Base-by-base conservation (phyloP, 2,113 vertebrate genomes). In the Pteronura brasiliensis region DNA sequence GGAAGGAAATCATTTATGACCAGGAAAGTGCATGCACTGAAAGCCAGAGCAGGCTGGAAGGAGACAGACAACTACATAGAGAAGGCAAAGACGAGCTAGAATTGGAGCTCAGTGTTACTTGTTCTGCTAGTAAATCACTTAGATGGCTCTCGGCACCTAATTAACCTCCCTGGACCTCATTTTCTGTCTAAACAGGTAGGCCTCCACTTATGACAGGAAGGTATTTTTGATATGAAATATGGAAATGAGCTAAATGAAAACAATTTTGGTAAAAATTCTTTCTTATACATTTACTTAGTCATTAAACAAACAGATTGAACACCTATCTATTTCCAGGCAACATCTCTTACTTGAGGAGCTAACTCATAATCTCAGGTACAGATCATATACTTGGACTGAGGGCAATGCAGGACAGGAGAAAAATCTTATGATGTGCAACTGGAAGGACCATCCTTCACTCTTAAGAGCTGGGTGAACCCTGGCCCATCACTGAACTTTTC, bases 161-260 rank as follows among this genome's bases (percentile, higher is more conserved):
- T 98, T 97, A 97, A 96, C 95, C 88, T 95, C 94, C n/a, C 7
- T 47, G 59, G 55, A 92, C 65, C 90, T 97, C 74, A 80, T 96
- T 93, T 97, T 92, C 83, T 95, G n/a, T 81, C 84, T 71, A 36
- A 23, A 21, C 57, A 77, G 67, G 87, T 81, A 96, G 92, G 55
- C 42, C n/a, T 95, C 79, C 69, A 47, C 57, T 79, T 81, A 39
- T 29, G 9, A 92, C 57, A 96, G 74, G 55, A 96, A 96, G 80
- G 49, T 88, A 39, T 92, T 89, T 90, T 74, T 63, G 59, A 77
- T 82, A 47, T 71, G 83, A 90, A 97, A 82, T 74, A 96, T 86
- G 88, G 44, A 98, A 96, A 84, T 96, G 21, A 95, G 27, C 79
- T 69, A 80, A 90, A 94, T 57, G 39, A 63, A 90, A 72, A 96